These are phyloP conservation scores for Drosophila aff. DNA, from an alignment of 1,140 invertebrate species.

Conservation along the genomic window DNA sequence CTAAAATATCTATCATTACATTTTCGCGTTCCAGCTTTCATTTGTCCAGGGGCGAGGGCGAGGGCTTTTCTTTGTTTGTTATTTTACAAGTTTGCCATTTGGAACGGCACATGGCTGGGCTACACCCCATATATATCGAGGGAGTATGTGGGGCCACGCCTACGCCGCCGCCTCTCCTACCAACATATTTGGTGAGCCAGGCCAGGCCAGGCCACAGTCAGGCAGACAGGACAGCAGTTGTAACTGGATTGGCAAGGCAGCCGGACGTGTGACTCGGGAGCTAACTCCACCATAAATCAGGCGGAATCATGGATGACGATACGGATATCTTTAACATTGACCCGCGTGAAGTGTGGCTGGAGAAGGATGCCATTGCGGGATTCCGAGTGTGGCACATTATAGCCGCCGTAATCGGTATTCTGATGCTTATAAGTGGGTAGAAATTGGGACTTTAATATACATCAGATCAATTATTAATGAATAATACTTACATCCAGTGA, in stretches of 20 bases:
- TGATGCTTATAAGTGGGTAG: conserved; percentile 66
- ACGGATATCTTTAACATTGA: conserved; percentile 60
- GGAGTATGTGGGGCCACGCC: conserved; percentile 38
- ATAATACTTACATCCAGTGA: conserved; percentile 85
- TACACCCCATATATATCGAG: conserved; percentile 29
- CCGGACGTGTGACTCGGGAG: conserved; percentile 51
- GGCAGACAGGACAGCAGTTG: conserved; percentile 42
- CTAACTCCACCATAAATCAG: conserved; percentile 29
- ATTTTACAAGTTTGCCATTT: conserved; percentile 57
- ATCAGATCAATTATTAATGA: neutral
- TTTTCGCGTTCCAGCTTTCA: conserved; percentile 33
- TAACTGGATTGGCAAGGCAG: conserved; percentile 55
- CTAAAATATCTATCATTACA: conserved; percentile 54
- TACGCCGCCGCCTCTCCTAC: conserved; percentile 21
- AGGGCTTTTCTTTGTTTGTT: conserved; percentile 41
- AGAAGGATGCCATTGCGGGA: conserved; percentile 85
- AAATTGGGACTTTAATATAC: neutral
- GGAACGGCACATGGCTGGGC: conserved; percentile 30
- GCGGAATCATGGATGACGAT: conserved; percentile 63
- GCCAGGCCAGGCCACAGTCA: neutral
- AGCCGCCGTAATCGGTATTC: conserved; percentile 87
- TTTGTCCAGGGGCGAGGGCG: conserved; percentile 18
- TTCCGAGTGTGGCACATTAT: conserved; percentile 89
- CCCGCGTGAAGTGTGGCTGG: conserved; percentile 87
- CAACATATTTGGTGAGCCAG: conserved; percentile 31